Base-by-base conservation (phyloP, 2,797 vertebrate species). In the Sebastes nivosus region DNA sequence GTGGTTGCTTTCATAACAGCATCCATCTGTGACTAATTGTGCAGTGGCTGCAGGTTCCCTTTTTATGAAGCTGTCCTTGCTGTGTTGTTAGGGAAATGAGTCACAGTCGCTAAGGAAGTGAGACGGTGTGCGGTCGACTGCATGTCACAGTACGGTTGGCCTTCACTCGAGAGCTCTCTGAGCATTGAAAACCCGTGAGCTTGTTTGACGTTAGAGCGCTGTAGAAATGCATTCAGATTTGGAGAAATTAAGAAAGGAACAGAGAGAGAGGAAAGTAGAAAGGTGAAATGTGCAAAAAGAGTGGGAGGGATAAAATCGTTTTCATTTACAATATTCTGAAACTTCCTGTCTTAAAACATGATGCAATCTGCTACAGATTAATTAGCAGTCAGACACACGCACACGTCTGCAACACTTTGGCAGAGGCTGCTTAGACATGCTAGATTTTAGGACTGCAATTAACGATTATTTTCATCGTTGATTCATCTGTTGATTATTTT, bases 81-180 rank as follows among this genome's bases (percentile, higher is more conserved):
- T 77, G 77, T 38, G 93, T 95, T 91, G 94, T 92, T 91, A 93
- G 90, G 95, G 95, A 96, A 96, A 95, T 96, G 92, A 95, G 87
- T 94, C 93, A 93, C 29, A 4, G 94, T 95, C 93, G 79, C 93
- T 91, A 96, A 95, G 95, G 95, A 95, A 95, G 94, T 95, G 91
- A 91, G 88, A 87, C 74, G 78, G 88, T 85, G 91, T 95, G 94
- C 82, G 93, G 94, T 94, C 89, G 89, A 88, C 88, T 93, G 86
- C 42, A 54, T 87, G 81, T 90, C 79, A 83, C 81, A 85, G 68
- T 91, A 84, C 11, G 76, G 77, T 85, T 83, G 87, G 89, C 91
- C 92, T 94, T 95, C 85, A 79, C 82, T 86, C 46, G 66, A 80
- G 78, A 73, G 68, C 80, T 81, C 34, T 75, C 2, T 1, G 12